A percentile compares a stretch with the other conserved stretches of the same genome.
Evolutionary conservation across 2,888 invertebrate species (phyloP).

Genomic region (Acrobasis repandana): DNA sequence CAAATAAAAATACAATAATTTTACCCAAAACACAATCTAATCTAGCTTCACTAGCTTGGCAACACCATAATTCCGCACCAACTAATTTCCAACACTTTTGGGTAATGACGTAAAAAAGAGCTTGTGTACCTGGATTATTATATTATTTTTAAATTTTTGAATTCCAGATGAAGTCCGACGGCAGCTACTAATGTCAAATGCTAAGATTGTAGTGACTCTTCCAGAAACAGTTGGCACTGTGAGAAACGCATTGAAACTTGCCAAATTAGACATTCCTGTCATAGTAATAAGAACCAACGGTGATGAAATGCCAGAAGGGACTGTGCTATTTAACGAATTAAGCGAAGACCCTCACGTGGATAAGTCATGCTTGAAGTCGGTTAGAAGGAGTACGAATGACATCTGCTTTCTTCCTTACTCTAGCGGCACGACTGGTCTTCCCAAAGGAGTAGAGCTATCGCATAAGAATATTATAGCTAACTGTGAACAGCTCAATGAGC

Average conservation of each 20-base stretch:
- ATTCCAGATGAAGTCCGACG: slow-evolving; percentile 87
- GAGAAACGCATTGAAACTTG: slow-evolving; percentile 71
- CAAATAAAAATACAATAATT: too few relatives aligned
- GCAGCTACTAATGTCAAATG: slow-evolving; percentile 84
- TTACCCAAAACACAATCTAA: too few relatives aligned
- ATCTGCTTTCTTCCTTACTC: slow-evolving; percentile 90
- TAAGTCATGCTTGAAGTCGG: slow-evolving; percentile 75
- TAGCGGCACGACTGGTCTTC: slow-evolving; percentile 93
- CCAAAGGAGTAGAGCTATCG: slow-evolving; percentile 89
- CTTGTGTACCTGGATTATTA: too few relatives aligned
- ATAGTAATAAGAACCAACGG: slow-evolving; percentile 71
- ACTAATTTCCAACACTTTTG: too few relatives aligned
- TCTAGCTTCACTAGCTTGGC: too few relatives aligned
- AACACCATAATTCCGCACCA: too few relatives aligned
- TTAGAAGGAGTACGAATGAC: slow-evolving; percentile 78
- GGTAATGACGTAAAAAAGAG: too few relatives aligned
- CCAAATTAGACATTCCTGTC: slow-evolving; percentile 79
- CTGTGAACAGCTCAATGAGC: slow-evolving; percentile 64
- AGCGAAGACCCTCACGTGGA: slow-evolving; percentile 82
- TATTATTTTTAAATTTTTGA: slow-evolving; percentile 21
- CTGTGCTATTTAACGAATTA: slow-evolving; percentile 85
- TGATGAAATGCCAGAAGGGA: slow-evolving; percentile 65
- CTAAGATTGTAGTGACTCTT: slow-evolving; percentile 85
- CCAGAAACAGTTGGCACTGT: slow-evolving; percentile 74
- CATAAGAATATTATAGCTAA: slow-evolving; percentile 84